Evolutionary conservation across 2,797 vertebrate genomes (phyloP).

Genomic region (Synaphobranchus kaupii): DNA sequence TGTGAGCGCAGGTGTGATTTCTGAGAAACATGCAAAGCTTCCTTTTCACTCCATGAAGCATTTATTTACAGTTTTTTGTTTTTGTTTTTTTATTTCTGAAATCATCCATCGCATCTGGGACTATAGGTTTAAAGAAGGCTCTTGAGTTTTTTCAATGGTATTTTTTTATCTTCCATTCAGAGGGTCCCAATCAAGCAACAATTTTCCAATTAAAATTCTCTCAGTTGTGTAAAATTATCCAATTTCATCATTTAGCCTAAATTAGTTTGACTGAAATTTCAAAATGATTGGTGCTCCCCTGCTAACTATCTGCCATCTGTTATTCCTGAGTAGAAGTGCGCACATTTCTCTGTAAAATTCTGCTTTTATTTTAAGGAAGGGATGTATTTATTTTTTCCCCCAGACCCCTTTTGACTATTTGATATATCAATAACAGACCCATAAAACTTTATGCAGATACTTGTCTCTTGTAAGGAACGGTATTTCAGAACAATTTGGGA

Average conservation of each 20-base stretch:
- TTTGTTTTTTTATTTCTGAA: not conserved
- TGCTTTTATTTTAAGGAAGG: not conserved
- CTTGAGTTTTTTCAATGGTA: constrained; percentile 34
- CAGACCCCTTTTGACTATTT: not conserved
- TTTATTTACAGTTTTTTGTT: not conserved
- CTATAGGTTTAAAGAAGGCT: constrained; percentile 39
- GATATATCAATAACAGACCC: not conserved
- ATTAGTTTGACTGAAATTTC: not conserved
- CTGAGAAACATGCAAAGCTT: not conserved
- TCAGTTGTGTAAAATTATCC: not conserved
- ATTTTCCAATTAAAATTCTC: constrained; percentile 30
- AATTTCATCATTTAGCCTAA: not conserved
- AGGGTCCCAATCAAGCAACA: constrained; percentile 29
- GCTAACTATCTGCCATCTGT: not conserved
- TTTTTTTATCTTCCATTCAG: constrained; percentile 38
- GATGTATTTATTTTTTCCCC: not conserved
- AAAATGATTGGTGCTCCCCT: not conserved
- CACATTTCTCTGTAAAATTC: not conserved
- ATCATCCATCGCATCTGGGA: not conserved
- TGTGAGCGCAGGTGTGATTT: not conserved
- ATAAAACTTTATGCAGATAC: not conserved
- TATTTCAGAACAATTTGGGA: not conserved
- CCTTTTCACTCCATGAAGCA: not conserved
- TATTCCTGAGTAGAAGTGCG: not conserved
- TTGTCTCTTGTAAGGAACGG: not conserved